Base-by-base conservation (phyloP, 2,888 invertebrate species). In the Drosophila barbarae region DNA sequence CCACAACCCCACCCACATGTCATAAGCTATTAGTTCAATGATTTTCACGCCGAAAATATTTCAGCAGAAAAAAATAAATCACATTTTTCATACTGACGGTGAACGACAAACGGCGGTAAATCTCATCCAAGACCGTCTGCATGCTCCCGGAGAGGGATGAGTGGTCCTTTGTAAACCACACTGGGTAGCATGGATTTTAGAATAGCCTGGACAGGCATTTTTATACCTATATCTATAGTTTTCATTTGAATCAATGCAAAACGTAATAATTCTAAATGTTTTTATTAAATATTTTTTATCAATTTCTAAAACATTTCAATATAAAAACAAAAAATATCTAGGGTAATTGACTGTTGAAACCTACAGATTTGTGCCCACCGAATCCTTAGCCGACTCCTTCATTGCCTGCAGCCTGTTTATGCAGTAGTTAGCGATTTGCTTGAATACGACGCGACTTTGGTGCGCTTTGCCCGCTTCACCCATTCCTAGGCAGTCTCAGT, bases 401-500 rank as follows among this genome's bases (percentile, higher is more conserved):
- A 77, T 85, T 85, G 82, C 86, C 82, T 84, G 77, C 84, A 83
- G 82, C 78, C 81, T 87, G 85, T 88, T 85, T 88, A 87, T 88
- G 87, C 87, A 84, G 87, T 86, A 87, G 86, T 86, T 86, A 87
- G 88, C 67, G 75, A 73, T 63, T 69, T 73, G 67, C 46, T 57
- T 49, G 67, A 47, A 42, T 57, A 71, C 42, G 57, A 52, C 58
- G 44, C 50, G 71, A 55, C 69, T 58, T 55, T 58, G 49, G 68
- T 51, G 35, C 50, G 50, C 57, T 41, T n/a, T 55, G 36, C 42
- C 13, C 26, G 15, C 28, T 44, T 39, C 35, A 54, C 53, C 36
- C 23, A 42, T 56, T 55, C 35, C 38, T 18, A 18, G 30, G 2
- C 30, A 32, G 46, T 32, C 46, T 5, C 18, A 46, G 30, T 46